Percentiles rank a stretch among this genome's conserved stretches.
phyloP scores from a whole-genome alignment of 1,140 invertebrate species.

The Forficula auricularia region DNA sequence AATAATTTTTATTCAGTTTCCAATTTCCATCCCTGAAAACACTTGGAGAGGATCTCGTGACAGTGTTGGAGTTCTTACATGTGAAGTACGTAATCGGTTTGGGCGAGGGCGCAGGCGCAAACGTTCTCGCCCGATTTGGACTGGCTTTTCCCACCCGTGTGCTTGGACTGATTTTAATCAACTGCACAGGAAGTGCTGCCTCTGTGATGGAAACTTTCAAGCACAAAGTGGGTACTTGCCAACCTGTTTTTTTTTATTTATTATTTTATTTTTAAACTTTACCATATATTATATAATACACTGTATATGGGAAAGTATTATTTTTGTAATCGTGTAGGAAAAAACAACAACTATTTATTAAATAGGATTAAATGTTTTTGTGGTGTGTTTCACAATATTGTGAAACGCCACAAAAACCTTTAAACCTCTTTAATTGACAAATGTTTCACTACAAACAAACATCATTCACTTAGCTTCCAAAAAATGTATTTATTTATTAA shows the following conservation, averaged over 20 bases:
- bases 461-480: no score
- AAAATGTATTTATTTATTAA: no score
- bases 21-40: constrained; percentile 67
- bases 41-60: constrained; percentile 65
- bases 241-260: constrained; percentile 7
- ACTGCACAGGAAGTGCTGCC: constrained; percentile 72
- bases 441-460: no score
- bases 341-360: no score
- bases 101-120: constrained; percentile 79
- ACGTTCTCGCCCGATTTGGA: constrained; percentile 70
- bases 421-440: no score
- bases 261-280: not conserved
- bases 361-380: no score
- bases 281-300: no score
- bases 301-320: no score
- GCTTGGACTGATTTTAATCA: constrained; percentile 65
- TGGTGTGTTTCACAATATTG: no score
- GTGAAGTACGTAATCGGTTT: constrained; percentile 63
- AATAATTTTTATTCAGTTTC: constrained; percentile 42
- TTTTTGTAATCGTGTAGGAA: no score
- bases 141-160: constrained; percentile 55
- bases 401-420: no score
- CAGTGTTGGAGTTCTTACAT: constrained; percentile 62
- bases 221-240: constrained; percentile 65
- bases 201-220: constrained; percentile 75